These are phyloP conservation scores for Cydia splendana DNA, from an alignment of 1,140 invertebrate species.

Conservation along the genomic window DNA sequence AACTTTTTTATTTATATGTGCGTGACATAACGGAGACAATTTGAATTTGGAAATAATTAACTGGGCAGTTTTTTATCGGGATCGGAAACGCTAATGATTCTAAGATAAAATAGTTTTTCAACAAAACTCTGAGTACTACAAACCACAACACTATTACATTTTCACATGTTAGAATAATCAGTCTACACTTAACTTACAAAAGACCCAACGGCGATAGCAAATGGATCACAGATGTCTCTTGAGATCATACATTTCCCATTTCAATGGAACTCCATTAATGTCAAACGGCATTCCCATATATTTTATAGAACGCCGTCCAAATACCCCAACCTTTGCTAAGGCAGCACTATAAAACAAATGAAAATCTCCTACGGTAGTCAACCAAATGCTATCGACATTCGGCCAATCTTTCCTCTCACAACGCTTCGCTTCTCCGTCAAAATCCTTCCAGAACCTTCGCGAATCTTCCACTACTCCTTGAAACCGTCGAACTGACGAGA, in stretches of 20 bases:
- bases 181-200: not conserved
- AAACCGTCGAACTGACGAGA: not conserved
- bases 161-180: not conserved
- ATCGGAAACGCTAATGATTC: too few relatives aligned
- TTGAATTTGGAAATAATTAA: too few relatives aligned
- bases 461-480: not conserved
- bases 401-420: not conserved
- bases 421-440: conserved; percentile 1
- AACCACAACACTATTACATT: not conserved
- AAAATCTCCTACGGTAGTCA: not conserved
- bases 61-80: too few relatives aligned
- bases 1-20: too few relatives aligned
- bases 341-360: not conserved
- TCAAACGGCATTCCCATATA: not conserved
- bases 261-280: not conserved
- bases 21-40: too few relatives aligned
- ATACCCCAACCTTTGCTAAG: not conserved
- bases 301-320: not conserved
- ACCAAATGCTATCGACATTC: not conserved
- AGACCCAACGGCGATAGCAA: not conserved
- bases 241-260: not conserved
- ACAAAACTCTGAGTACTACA: not conserved
- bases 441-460: not conserved
- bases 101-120: not conserved
- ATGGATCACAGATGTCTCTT: not conserved